Evolutionary conservation across 2,888 invertebrate species (phyloP).

Genomic region (Psylliodes chrysocephalus): DNA sequence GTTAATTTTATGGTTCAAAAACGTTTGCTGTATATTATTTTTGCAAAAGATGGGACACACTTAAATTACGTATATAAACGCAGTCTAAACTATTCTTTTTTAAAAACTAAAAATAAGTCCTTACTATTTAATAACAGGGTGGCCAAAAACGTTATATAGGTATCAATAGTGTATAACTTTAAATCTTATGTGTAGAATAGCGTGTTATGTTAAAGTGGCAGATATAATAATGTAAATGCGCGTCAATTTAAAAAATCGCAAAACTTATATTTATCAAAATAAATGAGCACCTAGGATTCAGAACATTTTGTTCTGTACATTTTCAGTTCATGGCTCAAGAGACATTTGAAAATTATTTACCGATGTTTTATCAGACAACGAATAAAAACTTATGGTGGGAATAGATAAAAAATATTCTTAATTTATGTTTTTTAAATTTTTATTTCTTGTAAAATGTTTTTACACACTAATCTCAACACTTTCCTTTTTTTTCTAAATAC

Average conservation of each 20-base stretch:
- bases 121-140: constrained; percentile 52
- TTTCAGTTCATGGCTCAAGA: constrained; percentile 37
- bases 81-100: constrained; percentile 52
- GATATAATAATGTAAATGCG: constrained; percentile 53
- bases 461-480: too few species aligned
- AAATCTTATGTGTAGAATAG: constrained; percentile 59
- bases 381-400: not conserved
- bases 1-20: too few species aligned
- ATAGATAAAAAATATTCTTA: too few species aligned
- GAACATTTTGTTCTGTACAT: constrained; percentile 51
- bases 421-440: too few species aligned
- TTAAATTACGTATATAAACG: constrained; percentile 53
- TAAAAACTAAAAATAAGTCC: constrained; percentile 52
- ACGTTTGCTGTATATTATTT: too few species aligned
- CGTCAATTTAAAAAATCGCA: constrained; percentile 60
- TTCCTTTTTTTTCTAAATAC: too few species aligned
- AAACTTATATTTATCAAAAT: constrained; percentile 49
- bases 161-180: constrained; percentile 61
- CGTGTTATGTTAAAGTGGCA: constrained; percentile 62
- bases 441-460: too few species aligned
- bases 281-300: constrained; percentile 58
- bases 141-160: constrained; percentile 47
- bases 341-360: constrained; percentile 27
- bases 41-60: not conserved
- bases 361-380: not conserved